Evolutionary conservation across 1,140 invertebrate genomes (phyloP).

Genomic region (Cydia fagiglandana): DNA sequence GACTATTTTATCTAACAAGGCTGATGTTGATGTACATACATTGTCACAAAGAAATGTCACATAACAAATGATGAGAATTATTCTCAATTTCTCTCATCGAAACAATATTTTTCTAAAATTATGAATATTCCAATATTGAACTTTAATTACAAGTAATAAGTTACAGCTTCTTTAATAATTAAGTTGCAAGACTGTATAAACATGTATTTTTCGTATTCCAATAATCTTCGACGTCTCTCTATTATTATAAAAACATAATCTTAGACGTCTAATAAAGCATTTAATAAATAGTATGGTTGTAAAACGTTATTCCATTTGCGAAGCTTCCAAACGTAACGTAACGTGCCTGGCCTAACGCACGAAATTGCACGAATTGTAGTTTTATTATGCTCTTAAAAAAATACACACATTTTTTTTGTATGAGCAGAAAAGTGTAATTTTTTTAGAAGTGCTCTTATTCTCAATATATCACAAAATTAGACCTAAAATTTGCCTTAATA

Average conservation of each 20-base stretch:
- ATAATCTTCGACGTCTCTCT: neutral
- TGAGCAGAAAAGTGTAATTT: too few species aligned
- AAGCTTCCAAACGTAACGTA: slow-evolving; percentile 48
- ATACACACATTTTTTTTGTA: too few species aligned
- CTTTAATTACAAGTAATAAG: slow-evolving; percentile 17
- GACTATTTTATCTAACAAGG: too few species aligned
- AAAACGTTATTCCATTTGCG: slow-evolving; percentile 34
- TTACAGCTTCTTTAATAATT: neutral
- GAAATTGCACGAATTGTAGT: too few species aligned
- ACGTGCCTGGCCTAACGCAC: slow-evolving; percentile 43
- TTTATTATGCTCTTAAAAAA: too few species aligned
- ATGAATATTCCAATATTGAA: neutral
- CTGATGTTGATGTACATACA: too few species aligned
- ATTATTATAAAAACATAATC: slow-evolving; percentile 30
- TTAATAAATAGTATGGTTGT: slow-evolving; percentile 51
- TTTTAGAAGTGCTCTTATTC: neutral
- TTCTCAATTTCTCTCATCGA: too few species aligned
- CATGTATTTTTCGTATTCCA: neutral
- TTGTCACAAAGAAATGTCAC: too few species aligned
- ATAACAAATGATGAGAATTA: too few species aligned
- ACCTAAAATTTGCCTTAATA: slow-evolving; percentile 8
- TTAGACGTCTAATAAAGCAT: neutral
- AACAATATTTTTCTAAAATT: too few species aligned
- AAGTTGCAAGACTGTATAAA: neutral
- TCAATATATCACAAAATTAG: slow-evolving; percentile 12